Percentiles rank a stretch among this genome's conserved stretches.
Conservation (phyloP, 37 sponge, comb jelly and placozoan species). For the Dysidea cf. avara region DNA sequence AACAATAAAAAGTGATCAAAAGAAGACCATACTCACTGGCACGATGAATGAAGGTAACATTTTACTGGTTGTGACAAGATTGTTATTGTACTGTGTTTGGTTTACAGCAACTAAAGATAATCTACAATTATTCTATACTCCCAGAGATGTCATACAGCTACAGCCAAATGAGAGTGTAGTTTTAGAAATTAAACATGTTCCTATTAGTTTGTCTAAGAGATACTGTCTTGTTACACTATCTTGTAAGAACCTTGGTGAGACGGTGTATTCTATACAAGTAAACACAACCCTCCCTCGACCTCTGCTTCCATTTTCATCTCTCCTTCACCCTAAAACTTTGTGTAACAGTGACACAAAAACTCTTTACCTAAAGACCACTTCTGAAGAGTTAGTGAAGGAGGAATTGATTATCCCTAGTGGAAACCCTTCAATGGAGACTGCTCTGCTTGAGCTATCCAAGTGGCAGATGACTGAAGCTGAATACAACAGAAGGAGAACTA, state of each 20-base stretch:
- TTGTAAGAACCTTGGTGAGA: slow-evolving; percentile 27
- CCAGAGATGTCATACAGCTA: no score
- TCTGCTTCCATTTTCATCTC: slow-evolving; percentile 11
- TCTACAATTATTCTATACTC: no score
- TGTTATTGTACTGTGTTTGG: no score
- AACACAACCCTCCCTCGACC: slow-evolving; percentile 37
- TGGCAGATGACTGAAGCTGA: slow-evolving; percentile 50
- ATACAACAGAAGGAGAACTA: slow-evolving; percentile 23
- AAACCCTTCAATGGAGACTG: slow-evolving; percentile 42
- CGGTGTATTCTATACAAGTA: slow-evolving; percentile 19
- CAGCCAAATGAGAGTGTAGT: no score
- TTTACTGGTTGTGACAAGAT: no score
- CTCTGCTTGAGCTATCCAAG: slow-evolving; percentile 28
- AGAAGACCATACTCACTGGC: neutral
- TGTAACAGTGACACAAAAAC: slow-evolving; percentile 37
- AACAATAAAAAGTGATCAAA: neutral
- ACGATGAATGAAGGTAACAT: no score
- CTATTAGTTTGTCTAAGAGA: slow-evolving; percentile 28
- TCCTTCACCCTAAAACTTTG: slow-evolving; percentile 13
- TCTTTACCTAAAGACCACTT: slow-evolving; percentile 33
- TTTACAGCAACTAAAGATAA: no score
- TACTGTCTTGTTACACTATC: slow-evolving; percentile 41
- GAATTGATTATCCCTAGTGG: slow-evolving; percentile 24
- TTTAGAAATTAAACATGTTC: neutral
- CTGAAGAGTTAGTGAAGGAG: slow-evolving; percentile 35